Evolutionary conservation across 2,888 invertebrate species (phyloP).

Genomic region (Tetropium fuscum): DNA sequence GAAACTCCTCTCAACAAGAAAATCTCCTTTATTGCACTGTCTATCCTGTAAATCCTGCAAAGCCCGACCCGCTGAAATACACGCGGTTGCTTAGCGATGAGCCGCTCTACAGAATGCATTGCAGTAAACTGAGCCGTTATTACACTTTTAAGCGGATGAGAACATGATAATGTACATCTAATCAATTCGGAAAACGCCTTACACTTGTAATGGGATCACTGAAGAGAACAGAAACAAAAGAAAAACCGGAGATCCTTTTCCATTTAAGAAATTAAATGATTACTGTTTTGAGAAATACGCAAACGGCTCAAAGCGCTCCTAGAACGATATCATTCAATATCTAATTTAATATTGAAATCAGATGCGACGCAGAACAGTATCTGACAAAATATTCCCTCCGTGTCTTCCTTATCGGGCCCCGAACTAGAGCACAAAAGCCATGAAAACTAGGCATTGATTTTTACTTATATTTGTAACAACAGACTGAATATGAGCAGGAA

Average conservation of each 20-base stretch:
- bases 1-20: conserved; percentile 66
- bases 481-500: conserved; percentile 37
- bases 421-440: conserved; percentile 6
- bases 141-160: conserved; percentile 61
- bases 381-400: background rate
- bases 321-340: too few relatives aligned
- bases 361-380: too few relatives aligned
- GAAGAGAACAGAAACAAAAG: too few relatives aligned
- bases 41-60: conserved; percentile 56
- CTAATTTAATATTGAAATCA: too few relatives aligned
- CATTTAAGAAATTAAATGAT: too few relatives aligned
- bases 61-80: conserved; percentile 45
- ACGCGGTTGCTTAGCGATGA: conserved; percentile 56
- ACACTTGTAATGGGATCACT: conserved; percentile 32
- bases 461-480: conserved; percentile 35
- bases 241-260: too few relatives aligned
- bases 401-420: background rate
- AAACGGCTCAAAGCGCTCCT: too few relatives aligned
- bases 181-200: conserved; percentile 44
- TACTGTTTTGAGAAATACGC: too few relatives aligned
- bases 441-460: conserved; percentile 31
- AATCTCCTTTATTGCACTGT: conserved; percentile 64
- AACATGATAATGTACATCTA: conserved; percentile 45
- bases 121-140: conserved; percentile 54
- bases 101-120: conserved; percentile 46